Base-by-base conservation (phyloP, 2,888 invertebrate species). In the Plemyria rubiginata region DNA sequence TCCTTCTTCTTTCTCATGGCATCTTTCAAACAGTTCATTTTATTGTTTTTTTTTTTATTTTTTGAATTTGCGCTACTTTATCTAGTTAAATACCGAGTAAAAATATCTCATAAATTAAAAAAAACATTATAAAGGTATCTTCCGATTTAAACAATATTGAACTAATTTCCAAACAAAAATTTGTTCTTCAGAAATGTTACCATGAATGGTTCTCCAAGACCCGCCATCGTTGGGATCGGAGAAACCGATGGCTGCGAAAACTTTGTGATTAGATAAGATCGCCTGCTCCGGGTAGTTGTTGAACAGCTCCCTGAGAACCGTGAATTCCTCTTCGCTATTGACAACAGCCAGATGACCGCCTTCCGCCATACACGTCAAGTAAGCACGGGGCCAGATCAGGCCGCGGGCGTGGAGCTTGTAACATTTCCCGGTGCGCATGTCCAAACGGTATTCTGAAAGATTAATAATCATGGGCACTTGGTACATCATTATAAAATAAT, bases 401-500 rank as follows among this genome's bases (percentile, higher is more conserved):
- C 80, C 77, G 0, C 68, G 62, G 0, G 55, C 60, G 60, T 86
- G 86, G 67, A 85, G 81, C 66, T 87, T 87, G 70, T 87, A 87
- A 56, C 87, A 87, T 22, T 70, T 81, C 1, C 77, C 72, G 0
- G 85, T 85, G 15, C 73, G 5, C 6, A 2, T 6, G 7, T 49
- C 49, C 7, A 49, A 38, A 0, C 0, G 46, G 63, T 87, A 87
- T 36, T 67, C 86, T 87, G 71, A 29, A 16, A 38, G n/a, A n/a
- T 46, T 36, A 22, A 7, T 46, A 13, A 54, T 11, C 22, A 22
- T 22, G 22, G 22, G 22, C 22, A 22, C 22, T 22, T 22, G 22
- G 2, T 3, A 22, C 22, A 3, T 22, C 22, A 22, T n/a, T n/a
- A n/a, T n/a, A n/a, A n/a, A n/a, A n/a, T n/a, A n/a, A n/a, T n/a